Percentiles rank a stretch among this genome's conserved stretches.
These are phyloP conservation scores for Corydoras maculifer DNA, from an alignment of 2,113 vertebrate species.

Conservation along the genomic window DNA sequence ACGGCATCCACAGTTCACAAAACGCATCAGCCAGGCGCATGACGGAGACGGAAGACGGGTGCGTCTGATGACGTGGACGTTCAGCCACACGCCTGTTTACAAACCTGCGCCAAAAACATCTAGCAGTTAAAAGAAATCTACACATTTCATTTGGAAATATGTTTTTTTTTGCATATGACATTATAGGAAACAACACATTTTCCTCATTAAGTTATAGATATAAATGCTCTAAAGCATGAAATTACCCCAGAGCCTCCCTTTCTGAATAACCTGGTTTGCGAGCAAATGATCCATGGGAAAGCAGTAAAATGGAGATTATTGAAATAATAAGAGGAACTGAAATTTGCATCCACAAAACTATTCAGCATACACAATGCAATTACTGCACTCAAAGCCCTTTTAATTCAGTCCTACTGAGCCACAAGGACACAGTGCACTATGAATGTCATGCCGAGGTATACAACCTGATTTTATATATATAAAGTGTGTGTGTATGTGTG, in stretches of 20 bases:
- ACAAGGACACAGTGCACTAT: constrained; percentile 29
- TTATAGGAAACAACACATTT: constrained; percentile 78
- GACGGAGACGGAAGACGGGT: too few relatives aligned
- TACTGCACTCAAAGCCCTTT: constrained; percentile 53
- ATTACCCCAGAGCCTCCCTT: constrained; percentile 93
- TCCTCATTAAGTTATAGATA: constrained; percentile 95
- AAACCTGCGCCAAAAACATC: not conserved
- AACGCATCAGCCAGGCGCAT: too few relatives aligned
- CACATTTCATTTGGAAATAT: constrained; percentile 61
- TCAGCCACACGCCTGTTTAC: too few relatives aligned
- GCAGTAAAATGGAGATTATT: constrained; percentile 83
- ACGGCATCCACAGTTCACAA: too few relatives aligned
- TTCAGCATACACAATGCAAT: constrained; percentile 65
- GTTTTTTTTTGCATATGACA: constrained; percentile 56
- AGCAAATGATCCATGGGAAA: constrained; percentile 91
- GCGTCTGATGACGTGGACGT: too few relatives aligned
- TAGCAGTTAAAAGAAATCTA: constrained; percentile 30
- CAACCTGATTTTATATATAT: not conserved
- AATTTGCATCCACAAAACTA: constrained; percentile 81
- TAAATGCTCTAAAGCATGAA: constrained; percentile 98
- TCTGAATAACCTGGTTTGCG: constrained; percentile 95
- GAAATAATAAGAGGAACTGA: constrained; percentile 89
- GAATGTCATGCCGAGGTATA: not conserved
- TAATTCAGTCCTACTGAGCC: constrained; percentile 12
- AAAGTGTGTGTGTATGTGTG: too few relatives aligned